Conservation (phyloP, 2,797 vertebrate genomes). For the Hydrocynus forskahlii region DNA sequence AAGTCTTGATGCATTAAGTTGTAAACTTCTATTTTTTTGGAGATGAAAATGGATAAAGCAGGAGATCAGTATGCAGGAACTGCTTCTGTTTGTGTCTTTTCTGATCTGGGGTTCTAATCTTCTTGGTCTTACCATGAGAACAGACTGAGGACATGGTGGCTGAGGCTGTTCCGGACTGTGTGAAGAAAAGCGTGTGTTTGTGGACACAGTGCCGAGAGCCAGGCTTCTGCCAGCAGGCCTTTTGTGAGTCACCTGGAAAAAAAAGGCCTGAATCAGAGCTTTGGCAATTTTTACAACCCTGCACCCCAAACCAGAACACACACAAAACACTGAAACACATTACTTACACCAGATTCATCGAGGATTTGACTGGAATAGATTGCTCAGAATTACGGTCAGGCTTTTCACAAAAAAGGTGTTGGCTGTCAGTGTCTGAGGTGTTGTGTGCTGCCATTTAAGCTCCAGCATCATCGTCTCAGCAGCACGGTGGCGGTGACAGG, state of each 20-base stretch:
- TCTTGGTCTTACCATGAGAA: neutral
- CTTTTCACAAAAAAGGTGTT: neutral
- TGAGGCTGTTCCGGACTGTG: conserved; percentile 24
- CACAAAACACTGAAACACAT: conserved; percentile 5
- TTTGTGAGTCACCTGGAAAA: conserved; percentile 17
- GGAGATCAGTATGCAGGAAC: neutral
- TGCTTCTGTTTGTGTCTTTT: neutral
- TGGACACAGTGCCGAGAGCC: conserved; percentile 30
- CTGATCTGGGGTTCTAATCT: neutral
- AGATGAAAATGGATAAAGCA: neutral
- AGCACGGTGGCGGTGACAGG: neutral
- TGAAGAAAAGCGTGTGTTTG: neutral
- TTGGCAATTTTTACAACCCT: neutral
- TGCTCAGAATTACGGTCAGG: neutral
- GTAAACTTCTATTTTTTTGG: no score
- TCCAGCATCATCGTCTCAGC: neutral
- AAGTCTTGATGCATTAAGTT: no score
- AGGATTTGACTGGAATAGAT: neutral
- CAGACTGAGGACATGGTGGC: neutral
- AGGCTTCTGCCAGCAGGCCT: conserved; percentile 26
- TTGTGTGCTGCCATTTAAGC: neutral
- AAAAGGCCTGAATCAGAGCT: conserved; percentile 19
- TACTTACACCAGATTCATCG: neutral
- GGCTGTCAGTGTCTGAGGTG: neutral
- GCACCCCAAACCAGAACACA: neutral